A percentile compares a stretch with the other conserved stretches of the same genome.
phyloP scores from a whole-genome alignment of 2,888 invertebrate genomes.

The Patella pellucida region DNA sequence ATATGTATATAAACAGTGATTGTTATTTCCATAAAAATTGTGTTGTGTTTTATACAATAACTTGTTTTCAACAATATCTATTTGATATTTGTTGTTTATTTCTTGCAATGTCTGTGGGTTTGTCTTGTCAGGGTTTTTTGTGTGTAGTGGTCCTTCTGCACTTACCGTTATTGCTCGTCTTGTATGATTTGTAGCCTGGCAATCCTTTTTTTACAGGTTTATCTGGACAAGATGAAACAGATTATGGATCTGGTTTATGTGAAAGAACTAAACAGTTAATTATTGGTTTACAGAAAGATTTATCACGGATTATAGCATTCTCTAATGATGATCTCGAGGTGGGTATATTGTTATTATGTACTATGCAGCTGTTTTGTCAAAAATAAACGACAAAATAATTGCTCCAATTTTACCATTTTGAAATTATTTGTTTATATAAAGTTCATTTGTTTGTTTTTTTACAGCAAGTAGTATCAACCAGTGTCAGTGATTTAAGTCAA shows the following conservation, averaged over 20 bases:
- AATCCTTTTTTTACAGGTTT: background rate
- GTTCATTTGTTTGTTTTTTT: constrained; percentile 12
- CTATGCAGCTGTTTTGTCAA: too few relatives aligned
- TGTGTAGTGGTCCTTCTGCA: too few relatives aligned
- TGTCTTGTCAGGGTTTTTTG: too few relatives aligned
- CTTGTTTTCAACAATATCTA: too few relatives aligned
- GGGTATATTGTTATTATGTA: constrained; percentile 6
- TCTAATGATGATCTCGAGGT: constrained; percentile 62
- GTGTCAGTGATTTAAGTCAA: constrained; percentile 39
- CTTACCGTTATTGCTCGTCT: background rate
- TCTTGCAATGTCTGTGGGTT: too few relatives aligned
- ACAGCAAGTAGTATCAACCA: constrained; percentile 52
- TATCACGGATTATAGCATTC: constrained; percentile 59
- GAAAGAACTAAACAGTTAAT: constrained; percentile 45
- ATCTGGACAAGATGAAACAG: constrained; percentile 52
- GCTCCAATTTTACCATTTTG: too few relatives aligned
- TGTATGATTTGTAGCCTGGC: background rate
- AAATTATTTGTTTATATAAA: too few relatives aligned
- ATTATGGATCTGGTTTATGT: constrained; percentile 39
- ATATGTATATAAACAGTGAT: too few relatives aligned
- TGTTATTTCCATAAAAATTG: too few relatives aligned
- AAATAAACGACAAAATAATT: too few relatives aligned
- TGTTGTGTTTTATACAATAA: too few relatives aligned
- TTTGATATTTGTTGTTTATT: too few relatives aligned
- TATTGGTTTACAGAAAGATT: constrained; percentile 47